A percentile compares a stretch with the other conserved stretches of the same genome.
Conservation (phyloP, 1,140 invertebrate genomes). For the Uloborus diversus region DNA sequence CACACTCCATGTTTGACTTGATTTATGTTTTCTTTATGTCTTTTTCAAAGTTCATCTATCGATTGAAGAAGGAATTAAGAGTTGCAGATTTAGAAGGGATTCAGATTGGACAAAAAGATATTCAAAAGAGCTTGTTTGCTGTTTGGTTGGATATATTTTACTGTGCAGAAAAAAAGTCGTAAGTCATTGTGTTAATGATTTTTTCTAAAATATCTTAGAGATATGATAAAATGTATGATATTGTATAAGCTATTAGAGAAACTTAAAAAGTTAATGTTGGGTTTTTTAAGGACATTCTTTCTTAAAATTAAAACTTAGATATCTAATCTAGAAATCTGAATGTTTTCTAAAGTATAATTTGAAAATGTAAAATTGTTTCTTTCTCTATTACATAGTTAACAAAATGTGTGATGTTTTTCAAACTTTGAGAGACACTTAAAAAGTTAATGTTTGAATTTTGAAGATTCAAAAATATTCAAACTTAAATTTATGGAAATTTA, state of each 20-base stretch:
- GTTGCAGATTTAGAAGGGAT: conserved; percentile 74
- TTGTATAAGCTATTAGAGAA: too few relatives aligned
- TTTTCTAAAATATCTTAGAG: background rate
- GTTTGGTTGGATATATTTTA: conserved; percentile 86
- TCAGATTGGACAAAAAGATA: conserved; percentile 85
- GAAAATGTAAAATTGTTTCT: background rate
- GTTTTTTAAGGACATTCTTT: too few relatives aligned
- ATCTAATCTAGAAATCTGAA: too few relatives aligned
- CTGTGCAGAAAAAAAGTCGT: conserved; percentile 62
- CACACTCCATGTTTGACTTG: too few relatives aligned
- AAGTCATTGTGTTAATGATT: background rate
- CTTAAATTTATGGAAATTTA: too few relatives aligned
- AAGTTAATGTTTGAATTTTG: background rate
- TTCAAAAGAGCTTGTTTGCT: conserved; percentile 83
- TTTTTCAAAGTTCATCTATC: conserved; percentile 72
- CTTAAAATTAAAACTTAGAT: too few relatives aligned
- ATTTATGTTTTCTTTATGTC: conserved; percentile 15
- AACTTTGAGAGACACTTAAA: background rate
- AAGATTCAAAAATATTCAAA: too few relatives aligned
- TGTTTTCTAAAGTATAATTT: too few relatives aligned
- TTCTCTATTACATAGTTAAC: background rate
- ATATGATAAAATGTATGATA: too few relatives aligned
- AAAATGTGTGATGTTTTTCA: background rate
- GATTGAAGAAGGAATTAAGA: conserved; percentile 69
- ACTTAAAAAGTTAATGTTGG: too few relatives aligned